Evolutionary conservation across 2,888 invertebrate genomes (phyloP).

Genomic region (Amiota communis): DNA sequence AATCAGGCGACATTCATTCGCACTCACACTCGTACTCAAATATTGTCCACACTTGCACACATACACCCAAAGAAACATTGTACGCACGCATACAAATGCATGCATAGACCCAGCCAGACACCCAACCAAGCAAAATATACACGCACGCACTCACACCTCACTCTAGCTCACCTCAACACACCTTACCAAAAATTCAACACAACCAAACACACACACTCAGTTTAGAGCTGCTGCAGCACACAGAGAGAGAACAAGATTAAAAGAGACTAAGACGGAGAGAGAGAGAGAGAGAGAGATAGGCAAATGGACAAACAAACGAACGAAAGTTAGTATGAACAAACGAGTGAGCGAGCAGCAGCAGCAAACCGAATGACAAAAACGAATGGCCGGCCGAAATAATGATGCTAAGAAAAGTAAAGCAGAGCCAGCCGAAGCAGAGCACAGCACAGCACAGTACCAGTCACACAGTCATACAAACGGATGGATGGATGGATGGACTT

Average conservation of each 20-base stretch:
- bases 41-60: slow-evolving; percentile 28
- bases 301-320: slow-evolving; percentile 30
- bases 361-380: slow-evolving; percentile 32
- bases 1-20: slow-evolving; percentile 49
- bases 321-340: not conserved
- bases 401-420: not conserved
- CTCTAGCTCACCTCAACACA: not conserved
- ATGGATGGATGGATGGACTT: not conserved
- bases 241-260: too few species aligned
- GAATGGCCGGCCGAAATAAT: slow-evolving; percentile 30
- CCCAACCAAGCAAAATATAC: too few species aligned
- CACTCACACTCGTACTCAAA: slow-evolving; percentile 42
- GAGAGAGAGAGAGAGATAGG: slow-evolving; percentile 38
- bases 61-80: slow-evolving; percentile 20
- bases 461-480: not conserved
- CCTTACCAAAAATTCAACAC: too few species aligned
- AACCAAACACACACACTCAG: too few species aligned
- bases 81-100: not conserved
- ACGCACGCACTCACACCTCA: slow-evolving; percentile 36
- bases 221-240: too few species aligned
- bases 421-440: not conserved
- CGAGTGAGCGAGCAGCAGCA: slow-evolving; percentile 30
- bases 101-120: too few species aligned
- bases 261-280: slow-evolving; percentile 24
- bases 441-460: not conserved